Conservation (phyloP, 2,797 vertebrate genomes). For the Megaceryle alcyon region DNA sequence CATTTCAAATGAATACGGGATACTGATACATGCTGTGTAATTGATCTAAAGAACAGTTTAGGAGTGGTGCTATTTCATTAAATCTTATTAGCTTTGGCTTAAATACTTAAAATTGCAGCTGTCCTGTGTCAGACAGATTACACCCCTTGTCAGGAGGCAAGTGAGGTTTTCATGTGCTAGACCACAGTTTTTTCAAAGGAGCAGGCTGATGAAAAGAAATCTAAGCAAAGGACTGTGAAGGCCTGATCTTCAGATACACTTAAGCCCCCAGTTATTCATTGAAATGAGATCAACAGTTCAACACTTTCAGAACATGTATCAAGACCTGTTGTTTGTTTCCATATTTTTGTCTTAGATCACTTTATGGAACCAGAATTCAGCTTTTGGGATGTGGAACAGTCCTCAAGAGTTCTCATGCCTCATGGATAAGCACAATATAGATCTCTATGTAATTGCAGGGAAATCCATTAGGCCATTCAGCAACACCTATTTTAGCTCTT, state of each 20-base stretch:
- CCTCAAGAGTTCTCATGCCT: not conserved
- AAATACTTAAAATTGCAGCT: slow-evolving; percentile 41
- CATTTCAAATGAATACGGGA: slow-evolving; percentile 29
- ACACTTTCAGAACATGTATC: accelerated
- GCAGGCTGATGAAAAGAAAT: not conserved
- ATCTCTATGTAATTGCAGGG: not conserved
- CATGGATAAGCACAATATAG: not conserved
- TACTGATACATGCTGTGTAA: slow-evolving; percentile 35
- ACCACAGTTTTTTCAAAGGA: not conserved
- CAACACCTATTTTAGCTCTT: not conserved
- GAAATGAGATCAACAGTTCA: not conserved
- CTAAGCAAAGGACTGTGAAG: not conserved
- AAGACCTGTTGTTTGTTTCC: not conserved
- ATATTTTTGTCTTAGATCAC: not conserved
- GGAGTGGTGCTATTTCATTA: slow-evolving; percentile 49
- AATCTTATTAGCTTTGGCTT: slow-evolving; percentile 50
- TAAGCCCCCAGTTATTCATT: not conserved
- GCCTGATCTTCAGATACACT: not conserved
- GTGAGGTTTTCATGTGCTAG: not conserved
- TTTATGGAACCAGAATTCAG: not conserved
- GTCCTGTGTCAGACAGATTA: slow-evolving; percentile 27
- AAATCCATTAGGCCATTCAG: not conserved
- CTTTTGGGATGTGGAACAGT: not conserved
- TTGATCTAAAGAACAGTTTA: slow-evolving; percentile 59
- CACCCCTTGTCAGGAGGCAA: not conserved